phyloP scores from a whole-genome alignment of 37 sponge, comb jelly and placozoan species.

The Oopsacas minuta region DNA sequence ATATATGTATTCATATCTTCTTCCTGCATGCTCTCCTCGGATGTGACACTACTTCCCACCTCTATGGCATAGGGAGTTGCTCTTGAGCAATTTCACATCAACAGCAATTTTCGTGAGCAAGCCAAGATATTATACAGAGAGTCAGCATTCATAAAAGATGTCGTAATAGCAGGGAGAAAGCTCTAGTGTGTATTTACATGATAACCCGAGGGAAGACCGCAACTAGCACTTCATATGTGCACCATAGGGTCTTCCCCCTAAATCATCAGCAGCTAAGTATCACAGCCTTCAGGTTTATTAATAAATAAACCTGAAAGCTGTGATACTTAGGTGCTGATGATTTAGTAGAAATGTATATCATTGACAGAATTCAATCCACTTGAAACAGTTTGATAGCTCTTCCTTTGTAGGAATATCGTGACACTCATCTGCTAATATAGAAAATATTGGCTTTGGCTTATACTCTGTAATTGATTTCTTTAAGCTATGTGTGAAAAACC shows the following conservation, averaged over 20 bases:
- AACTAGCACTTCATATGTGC: slow-evolving; percentile 15
- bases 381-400: too few species aligned
- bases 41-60: slow-evolving; percentile 28
- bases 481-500: too few species aligned
- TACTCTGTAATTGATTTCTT: too few species aligned
- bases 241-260: slow-evolving; percentile 29
- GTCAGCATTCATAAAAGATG: slow-evolving; percentile 11
- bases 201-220: neutral
- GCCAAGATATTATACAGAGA: neutral
- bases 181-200: neutral
- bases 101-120: neutral
- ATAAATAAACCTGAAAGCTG: too few species aligned
- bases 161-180: neutral
- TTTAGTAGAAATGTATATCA: too few species aligned
- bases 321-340: too few species aligned
- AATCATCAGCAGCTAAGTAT: slow-evolving; percentile 26
- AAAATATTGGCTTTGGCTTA: too few species aligned
- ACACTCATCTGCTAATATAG: too few species aligned
- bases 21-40: slow-evolving; percentile 32
- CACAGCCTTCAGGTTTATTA: slow-evolving; percentile 22
- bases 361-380: too few species aligned
- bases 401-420: too few species aligned
- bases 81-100: neutral
- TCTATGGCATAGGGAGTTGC: slow-evolving; percentile 12
- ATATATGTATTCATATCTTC: slow-evolving; percentile 25